These are phyloP conservation scores for Dermatemys mawii DNA, from an alignment of 2,113 vertebrate species.

Conservation along the genomic window DNA sequence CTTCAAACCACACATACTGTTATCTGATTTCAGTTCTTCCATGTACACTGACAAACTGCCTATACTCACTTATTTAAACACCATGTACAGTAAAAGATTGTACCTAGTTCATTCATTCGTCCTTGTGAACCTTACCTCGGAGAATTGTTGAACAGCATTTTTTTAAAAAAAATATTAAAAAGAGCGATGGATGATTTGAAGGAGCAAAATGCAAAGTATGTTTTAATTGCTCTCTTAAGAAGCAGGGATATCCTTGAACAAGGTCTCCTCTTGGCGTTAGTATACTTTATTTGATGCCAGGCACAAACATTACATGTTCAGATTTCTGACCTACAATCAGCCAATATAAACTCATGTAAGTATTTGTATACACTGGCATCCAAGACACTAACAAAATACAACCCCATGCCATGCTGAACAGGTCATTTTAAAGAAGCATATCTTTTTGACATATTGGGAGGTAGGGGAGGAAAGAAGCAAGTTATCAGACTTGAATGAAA, in stretches of 20 bases:
- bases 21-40: neutral
- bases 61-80: neutral
- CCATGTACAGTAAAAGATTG: neutral
- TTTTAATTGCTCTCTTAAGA: neutral
- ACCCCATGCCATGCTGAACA: neutral
- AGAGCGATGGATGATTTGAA: neutral
- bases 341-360: neutral
- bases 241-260: neutral
- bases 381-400: neutral
- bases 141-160: neutral
- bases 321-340: neutral
- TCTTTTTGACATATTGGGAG: neutral
- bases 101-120: neutral
- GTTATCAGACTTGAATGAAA: neutral
- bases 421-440: neutral
- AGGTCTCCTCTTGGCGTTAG: neutral
- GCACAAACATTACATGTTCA: neutral
- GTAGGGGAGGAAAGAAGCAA: neutral
- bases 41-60: rapidly evolving
- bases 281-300: neutral
- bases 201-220: neutral
- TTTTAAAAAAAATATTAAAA: neutral
- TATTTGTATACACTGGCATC: neutral
- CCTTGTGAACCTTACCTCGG: neutral
- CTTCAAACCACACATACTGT: neutral